Evolutionary conservation across 2,113 vertebrate species (phyloP).

Genomic region (Platysteira castanea): DNA sequence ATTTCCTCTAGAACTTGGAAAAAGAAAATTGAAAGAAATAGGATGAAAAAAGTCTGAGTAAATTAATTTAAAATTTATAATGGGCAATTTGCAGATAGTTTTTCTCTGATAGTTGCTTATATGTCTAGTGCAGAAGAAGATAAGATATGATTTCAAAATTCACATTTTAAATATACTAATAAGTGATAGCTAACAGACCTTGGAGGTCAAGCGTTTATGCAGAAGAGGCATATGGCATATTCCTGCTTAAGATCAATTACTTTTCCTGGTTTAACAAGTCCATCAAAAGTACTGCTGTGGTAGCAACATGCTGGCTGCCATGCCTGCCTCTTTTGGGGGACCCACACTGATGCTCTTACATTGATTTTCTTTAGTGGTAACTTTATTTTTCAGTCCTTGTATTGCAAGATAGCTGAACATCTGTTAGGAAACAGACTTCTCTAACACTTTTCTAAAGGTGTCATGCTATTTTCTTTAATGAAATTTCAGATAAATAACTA

Average conservation of each 20-base stretch:
- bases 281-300: background rate
- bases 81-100: background rate
- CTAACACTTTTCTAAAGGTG: background rate
- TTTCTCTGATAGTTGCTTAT: background rate
- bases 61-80: background rate
- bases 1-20: background rate
- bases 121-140: background rate
- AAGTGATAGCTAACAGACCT: background rate
- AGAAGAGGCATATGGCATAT: background rate
- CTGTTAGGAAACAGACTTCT: background rate
- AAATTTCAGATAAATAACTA: background rate
- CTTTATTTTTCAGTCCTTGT: background rate
- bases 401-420: background rate
- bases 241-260: background rate
- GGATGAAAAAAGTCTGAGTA: background rate
- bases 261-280: background rate
- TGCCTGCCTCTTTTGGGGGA: background rate
- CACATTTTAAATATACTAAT: background rate
- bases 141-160: background rate
- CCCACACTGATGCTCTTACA: accelerated
- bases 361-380: background rate
- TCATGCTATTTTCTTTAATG: background rate
- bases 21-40: background rate
- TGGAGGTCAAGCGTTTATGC: background rate
- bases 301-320: background rate